Evolutionary conservation across 2,888 invertebrate genomes (phyloP), one percentile per base, ranked within the genome.

Genomic region (Coelopa pilipes): DNA sequence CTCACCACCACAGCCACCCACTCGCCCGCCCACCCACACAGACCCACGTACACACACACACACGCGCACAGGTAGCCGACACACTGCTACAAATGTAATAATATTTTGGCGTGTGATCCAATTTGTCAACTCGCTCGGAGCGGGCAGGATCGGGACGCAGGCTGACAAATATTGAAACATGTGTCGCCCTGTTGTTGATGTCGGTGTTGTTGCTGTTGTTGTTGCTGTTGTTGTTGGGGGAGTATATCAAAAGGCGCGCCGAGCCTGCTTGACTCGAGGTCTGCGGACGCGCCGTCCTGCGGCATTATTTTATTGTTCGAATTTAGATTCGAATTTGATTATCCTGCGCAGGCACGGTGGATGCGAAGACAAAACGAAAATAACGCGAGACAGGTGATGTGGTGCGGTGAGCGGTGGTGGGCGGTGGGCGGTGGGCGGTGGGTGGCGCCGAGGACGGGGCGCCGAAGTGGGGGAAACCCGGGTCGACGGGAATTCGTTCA

Each of bases 281-380:
- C 34, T 7, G 4, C 34, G 34, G 34, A 50, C 70, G 34, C 68
- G n/a, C 17, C 55, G 66, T 71, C 67, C 59, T 67, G 12, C 17
- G 50, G 55, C 50, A 70, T 70, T 67, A 55, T 74, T 77, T 77
- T 75, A 75, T 75, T 76, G 73, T 75, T 76, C 60, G 55, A 74
- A 75, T 77, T 76, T 73, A 77, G 76, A 78, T 78, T 76, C 76
- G 70, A 74, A 77, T 78, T 74, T 77, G 77, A 77, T 78, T 77
- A 75, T 77, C 60, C 75, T 13, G 74, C 65, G 53, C 63, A 55
- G 17, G 11, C 13, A 45, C 24, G 19, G 55, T 55, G 72, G 71
- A 57, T 55, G 65, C 65, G 46, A 55, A 57, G 49, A 12, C 12
- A 10, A 46, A 11, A 59, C 21, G 46, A 47, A 59, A 12, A 70